phyloP scores from a whole-genome alignment of 1,140 invertebrate genomes.

The Penaeus indicus region DNA sequence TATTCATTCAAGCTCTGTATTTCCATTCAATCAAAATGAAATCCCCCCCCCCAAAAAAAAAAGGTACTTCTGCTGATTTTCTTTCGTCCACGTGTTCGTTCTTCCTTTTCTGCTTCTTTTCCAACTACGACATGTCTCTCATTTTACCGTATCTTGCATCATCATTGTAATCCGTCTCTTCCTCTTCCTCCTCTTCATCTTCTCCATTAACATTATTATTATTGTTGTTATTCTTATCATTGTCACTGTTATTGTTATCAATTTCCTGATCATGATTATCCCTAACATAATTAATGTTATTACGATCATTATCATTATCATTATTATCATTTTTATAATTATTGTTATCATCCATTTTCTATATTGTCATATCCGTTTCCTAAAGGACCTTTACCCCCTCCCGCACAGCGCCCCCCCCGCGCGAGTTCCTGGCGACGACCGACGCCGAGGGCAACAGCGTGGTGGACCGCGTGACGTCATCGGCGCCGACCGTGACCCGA shows the following conservation, averaged over 20 bases:
- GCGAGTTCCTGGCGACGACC: constrained; percentile 36
- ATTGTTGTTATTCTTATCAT: background rate
- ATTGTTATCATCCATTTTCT: too few relatives aligned
- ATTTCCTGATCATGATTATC: too few relatives aligned
- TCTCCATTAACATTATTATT: constrained; percentile 7
- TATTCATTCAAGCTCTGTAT: background rate
- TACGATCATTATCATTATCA: too few relatives aligned
- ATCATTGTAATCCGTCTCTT: background rate
- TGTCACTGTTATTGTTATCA: too few relatives aligned
- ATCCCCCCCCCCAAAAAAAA: too few relatives aligned
- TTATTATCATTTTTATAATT: too few relatives aligned
- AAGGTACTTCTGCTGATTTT: background rate
- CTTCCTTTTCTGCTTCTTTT: background rate
- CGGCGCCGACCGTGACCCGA: background rate
- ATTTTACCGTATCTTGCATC: background rate
- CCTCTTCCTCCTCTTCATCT: too few relatives aligned
- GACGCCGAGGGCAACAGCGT: constrained; percentile 48
- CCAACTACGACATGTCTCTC: background rate
- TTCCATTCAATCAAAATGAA: too few relatives aligned
- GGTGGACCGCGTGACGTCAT: background rate
- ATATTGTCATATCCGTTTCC: too few relatives aligned
- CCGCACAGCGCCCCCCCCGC: background rate
- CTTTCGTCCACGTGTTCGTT: background rate
- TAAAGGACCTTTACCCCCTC: too few relatives aligned
- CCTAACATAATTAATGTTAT: background rate